Percentiles rank a stretch among this genome's conserved stretches.
Evolutionary conservation across 2,797 vertebrate genomes (phyloP).

Genomic region (Loris lydekkerianus): DNA sequence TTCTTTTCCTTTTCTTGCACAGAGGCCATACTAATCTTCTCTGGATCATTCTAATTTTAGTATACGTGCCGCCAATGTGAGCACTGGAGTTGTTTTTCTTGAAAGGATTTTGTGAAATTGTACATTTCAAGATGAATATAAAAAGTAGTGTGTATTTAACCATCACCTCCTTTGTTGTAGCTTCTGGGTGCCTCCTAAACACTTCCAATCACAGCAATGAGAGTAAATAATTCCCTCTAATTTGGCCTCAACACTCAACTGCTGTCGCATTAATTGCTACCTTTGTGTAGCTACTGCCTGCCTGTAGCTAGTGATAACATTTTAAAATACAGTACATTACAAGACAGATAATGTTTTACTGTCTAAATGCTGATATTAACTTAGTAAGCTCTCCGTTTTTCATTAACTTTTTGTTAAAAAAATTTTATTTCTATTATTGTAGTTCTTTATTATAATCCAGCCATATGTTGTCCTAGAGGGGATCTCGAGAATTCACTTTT

Average conservation of each 20-base stretch:
- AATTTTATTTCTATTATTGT: slow-evolving; percentile 30
- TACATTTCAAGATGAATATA: slow-evolving; percentile 66
- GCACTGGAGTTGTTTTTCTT: slow-evolving; percentile 7
- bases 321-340: slow-evolving; percentile 63
- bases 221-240: slow-evolving; percentile 75
- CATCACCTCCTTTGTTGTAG: slow-evolving; percentile 41
- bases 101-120: slow-evolving; percentile 55
- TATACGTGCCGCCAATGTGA: too few relatives aligned
- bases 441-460: slow-evolving; percentile 15
- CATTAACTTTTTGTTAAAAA: slow-evolving; percentile 56
- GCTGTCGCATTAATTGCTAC: slow-evolving; percentile 74
- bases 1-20: too few relatives aligned
- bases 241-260: slow-evolving; percentile 66
- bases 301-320: slow-evolving; percentile 39
- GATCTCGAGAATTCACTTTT: slow-evolving; percentile 11
- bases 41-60: too few relatives aligned
- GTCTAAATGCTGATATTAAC: slow-evolving; percentile 58
- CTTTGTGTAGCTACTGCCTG: slow-evolving; percentile 58
- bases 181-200: slow-evolving; percentile 16
- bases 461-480: not conserved
- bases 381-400: slow-evolving; percentile 56
- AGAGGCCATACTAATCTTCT: too few relatives aligned
- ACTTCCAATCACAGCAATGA: slow-evolving; percentile 36
- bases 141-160: slow-evolving; percentile 70
- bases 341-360: slow-evolving; percentile 41